A percentile compares a stretch with the other conserved stretches of the same genome.
Evolutionary conservation across 2,113 vertebrate genomes (phyloP).

Genomic region (Rousettus leschenaultii): DNA sequence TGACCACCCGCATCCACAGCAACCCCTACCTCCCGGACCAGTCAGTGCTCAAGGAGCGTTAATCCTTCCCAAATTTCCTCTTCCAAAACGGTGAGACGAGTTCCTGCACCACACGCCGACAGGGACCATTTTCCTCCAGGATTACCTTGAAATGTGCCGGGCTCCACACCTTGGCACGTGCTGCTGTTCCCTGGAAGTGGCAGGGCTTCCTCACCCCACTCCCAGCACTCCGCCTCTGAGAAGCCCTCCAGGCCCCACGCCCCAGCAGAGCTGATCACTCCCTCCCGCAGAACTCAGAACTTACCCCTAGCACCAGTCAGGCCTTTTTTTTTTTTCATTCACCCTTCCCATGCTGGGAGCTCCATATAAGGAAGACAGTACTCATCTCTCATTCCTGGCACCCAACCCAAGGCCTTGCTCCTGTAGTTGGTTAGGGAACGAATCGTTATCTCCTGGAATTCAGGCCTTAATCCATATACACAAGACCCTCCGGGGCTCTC

Average conservation of each 20-base stretch:
- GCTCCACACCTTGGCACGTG: not conserved
- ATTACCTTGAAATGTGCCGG: too few relatives aligned
- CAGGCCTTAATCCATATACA: not conserved
- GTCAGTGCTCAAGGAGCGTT: not conserved
- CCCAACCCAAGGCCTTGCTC: not conserved
- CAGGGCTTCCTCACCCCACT: not conserved
- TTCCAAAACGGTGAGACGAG: not conserved
- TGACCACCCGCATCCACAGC: not conserved
- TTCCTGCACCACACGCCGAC: not conserved
- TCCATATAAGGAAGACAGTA: not conserved
- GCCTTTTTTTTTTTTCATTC: too few relatives aligned
- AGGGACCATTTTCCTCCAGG: not conserved
- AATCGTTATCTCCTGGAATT: not conserved
- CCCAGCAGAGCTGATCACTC: not conserved
- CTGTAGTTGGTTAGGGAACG: not conserved
- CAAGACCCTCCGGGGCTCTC: not conserved
- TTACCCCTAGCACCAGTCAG: not conserved
- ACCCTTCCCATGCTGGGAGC: not conserved
- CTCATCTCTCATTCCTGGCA: not conserved
- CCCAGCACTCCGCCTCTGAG: not conserved
- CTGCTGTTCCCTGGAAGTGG: not conserved
- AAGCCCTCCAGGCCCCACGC: not conserved
- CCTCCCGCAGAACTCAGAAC: not conserved
- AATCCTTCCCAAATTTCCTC: not conserved
- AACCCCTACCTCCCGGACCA: not conserved